These are phyloP conservation scores for Camelus bactrianus DNA, from an alignment of 2,113 vertebrate species.

Conservation along the genomic window DNA sequence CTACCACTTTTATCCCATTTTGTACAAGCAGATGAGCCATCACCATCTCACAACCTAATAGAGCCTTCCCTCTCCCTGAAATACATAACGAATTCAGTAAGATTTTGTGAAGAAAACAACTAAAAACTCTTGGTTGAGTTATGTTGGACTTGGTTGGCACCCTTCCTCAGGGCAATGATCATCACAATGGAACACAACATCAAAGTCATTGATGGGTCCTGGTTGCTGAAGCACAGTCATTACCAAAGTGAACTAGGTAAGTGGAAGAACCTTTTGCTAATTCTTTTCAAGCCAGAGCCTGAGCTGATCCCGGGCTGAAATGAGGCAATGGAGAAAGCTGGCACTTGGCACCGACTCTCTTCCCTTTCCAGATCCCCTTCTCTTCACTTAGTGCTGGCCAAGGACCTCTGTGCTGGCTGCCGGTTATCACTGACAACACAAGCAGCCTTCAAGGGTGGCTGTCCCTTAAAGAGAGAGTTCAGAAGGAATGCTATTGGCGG, in stretches of 20 bases:
- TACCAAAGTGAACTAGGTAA: slow-evolving; percentile 28
- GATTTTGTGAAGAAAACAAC: slow-evolving; percentile 3
- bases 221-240: not conserved
- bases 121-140: not conserved
- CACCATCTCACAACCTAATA: not conserved
- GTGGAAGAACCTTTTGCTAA: not conserved
- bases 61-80: not conserved
- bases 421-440: not conserved
- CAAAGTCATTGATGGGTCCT: not conserved
- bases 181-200: not conserved
- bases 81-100: not conserved
- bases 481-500: not conserved
- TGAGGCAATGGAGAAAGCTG: not conserved
- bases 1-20: not conserved
- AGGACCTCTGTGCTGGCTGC: not conserved
- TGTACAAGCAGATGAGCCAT: not conserved
- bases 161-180: not conserved
- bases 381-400: not conserved
- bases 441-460: not conserved
- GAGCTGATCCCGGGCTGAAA: not conserved
- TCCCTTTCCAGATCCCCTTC: not conserved
- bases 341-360: not conserved
- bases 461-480: not conserved
- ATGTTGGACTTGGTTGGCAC: not conserved
- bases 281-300: not conserved